Percentiles rank a stretch among this genome's conserved stretches.
phyloP scores from a whole-genome alignment of 2,797 vertebrate species.

The Thamnophis elegans region DNA sequence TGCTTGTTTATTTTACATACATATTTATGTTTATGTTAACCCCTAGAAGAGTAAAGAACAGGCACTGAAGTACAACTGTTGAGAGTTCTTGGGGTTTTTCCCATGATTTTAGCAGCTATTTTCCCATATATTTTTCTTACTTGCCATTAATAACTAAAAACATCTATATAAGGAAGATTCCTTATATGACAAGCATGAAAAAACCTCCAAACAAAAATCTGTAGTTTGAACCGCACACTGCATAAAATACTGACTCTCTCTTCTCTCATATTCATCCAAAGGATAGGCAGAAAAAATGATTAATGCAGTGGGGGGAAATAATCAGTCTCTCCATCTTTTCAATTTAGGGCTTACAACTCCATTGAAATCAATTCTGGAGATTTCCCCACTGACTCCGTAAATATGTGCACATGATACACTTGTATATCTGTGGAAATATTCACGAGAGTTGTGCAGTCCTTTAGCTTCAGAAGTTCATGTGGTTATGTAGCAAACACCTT shows the following conservation, averaged over 20 bases:
- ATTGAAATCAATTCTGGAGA: not conserved
- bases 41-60: not conserved
- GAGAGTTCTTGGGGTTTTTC: not conserved
- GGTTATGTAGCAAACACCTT: not conserved
- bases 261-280: not conserved
- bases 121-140: not conserved
- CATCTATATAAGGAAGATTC: not conserved
- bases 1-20: not conserved
- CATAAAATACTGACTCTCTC: not conserved
- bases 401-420: not conserved
- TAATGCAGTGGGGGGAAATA: not conserved
- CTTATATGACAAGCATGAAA: not conserved
- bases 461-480: not conserved
- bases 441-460: not conserved
- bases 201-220: not conserved
- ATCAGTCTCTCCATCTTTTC: not conserved
- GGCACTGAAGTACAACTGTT: too few relatives aligned
- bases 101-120: not conserved
- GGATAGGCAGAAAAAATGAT: not conserved
- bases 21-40: not conserved
- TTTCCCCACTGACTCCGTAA: not conserved
- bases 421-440: not conserved
- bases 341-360: not conserved
- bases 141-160: not conserved
- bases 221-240: not conserved